Evolutionary conservation across 2,113 vertebrate species (phyloP), one percentile per base, ranked within the genome.

Genomic region (Equus przewalskii): DNA sequence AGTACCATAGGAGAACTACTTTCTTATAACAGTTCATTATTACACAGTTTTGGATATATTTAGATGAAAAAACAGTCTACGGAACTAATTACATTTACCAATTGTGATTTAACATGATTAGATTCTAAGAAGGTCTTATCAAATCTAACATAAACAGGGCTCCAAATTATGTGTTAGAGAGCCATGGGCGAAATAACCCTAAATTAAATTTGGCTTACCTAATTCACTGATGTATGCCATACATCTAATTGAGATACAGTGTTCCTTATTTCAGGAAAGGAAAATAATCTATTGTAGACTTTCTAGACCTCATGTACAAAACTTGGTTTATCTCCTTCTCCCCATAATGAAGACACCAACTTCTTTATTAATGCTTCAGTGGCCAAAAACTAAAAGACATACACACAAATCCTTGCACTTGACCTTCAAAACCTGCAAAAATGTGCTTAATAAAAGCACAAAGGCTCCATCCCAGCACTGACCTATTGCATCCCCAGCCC

Each of bases 401-500:
- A 33, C 2, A 82, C 19, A 54, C 21, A 87, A 28, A 54, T 72
- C n/a, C 54, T 88, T 92, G 49, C 15, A 81, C 2, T 58, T 95
- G 85, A 95, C 51, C 18, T 85, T 97, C 58, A 93, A 96, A 89
- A 93, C 41, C 85, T 91, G 44, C 28, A 44, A 60, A 95, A 72
- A 64, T 69, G 16, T 89, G 75, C 70, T 94, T 89, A 58, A 49
- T 46, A 75, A 91, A 93, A 95, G 60, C 60, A 93, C 78, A 83
- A 93, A 93, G 78, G 28, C 30, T 75, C 67, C 36, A 84, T 65
- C 49, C 26, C 54, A 82, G 72, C 88, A 99, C 99, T 99, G 97
- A 99, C 99, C 99, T 98, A 99, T 97, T 98, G 98, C 76, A 89
- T 99, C 98, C 98, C 98, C 99, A 98, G 98, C 86, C 78, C 96